Percentiles rank a stretch among this genome's conserved stretches.
Conservation (phyloP, 2,113 vertebrate species). For the Microtus oregoni region DNA sequence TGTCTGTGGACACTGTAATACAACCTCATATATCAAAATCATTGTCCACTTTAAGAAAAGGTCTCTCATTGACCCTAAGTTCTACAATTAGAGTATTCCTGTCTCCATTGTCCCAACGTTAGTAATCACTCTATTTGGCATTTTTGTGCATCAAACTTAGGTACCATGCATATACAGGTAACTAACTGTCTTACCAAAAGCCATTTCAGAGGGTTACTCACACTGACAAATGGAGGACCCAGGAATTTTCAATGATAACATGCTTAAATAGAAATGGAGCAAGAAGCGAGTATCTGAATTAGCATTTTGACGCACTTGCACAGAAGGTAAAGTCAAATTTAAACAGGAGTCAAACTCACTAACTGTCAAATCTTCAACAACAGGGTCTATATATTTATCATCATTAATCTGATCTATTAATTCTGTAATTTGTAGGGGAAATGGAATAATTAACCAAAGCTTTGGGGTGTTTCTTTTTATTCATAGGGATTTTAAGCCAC, state of each 20-base stretch:
- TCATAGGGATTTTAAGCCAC: slow-evolving; percentile 47
- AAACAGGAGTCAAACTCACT: not conserved
- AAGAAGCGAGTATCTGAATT: not conserved
- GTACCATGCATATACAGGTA: not conserved
- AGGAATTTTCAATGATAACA: not conserved
- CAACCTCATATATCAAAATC: not conserved
- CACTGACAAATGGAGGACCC: not conserved
- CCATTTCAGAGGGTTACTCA: not conserved
- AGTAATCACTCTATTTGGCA: too few species aligned
- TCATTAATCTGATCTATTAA: not conserved
- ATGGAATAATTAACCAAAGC: slow-evolving; percentile 36
- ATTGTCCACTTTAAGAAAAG: not conserved
- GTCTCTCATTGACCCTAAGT: not conserved
- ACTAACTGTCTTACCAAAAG: not conserved
- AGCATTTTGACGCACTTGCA: not conserved
- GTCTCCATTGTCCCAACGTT: too few species aligned
- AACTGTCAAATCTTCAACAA: not conserved
- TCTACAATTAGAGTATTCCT: not conserved
- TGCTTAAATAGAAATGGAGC: not conserved
- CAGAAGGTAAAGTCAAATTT: not conserved
- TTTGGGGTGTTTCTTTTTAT: slow-evolving; percentile 16
- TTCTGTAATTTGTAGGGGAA: not conserved
- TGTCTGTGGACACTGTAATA: not conserved
- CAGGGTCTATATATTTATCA: not conserved
- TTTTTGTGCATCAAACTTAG: not conserved